Base-by-base conservation (phyloP, 2,797 vertebrate species). In the Emydoidea blandingii region DNA sequence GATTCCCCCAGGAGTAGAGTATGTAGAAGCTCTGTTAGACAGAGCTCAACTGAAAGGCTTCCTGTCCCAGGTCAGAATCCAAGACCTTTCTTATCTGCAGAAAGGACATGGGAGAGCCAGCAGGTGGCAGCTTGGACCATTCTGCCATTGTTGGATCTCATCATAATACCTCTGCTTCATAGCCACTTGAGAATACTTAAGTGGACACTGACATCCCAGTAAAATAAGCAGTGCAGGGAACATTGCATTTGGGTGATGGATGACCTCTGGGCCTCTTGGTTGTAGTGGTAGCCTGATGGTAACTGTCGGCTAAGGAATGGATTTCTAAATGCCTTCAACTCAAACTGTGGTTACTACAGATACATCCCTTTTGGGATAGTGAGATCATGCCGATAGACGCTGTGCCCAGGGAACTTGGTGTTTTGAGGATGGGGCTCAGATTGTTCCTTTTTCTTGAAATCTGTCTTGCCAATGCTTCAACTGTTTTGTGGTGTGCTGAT, bases 311-410 rank as follows among this genome's bases (percentile, higher is more conserved):
- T 29, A 89, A 86, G 57, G 18, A 59, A 81, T 50, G 72, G 54
- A 72, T 37, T 74, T 74, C 37, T 74, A 44, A 44, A 44, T 47
- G 0, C 11, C 9, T 80, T 50, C 4, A 2, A 2, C 81, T 90
- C 19, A 41, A 83, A 0, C 21, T 87, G 7, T 65, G 34, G 7
- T 92, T 87, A 5, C 23, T 85, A 1, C 1, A 31, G 29, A 4
- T 76, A 5, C 4, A 52, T 6, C 34, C 6, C 34, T n/a, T 65
- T 34, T 65, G 62, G 16, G 62, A 65, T 34, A 65, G 15, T n/a
- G 62, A 34, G 16, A 65, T n/a, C 62, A 65, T 65, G 34, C 8
- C 2, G 34, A 65, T n/a, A 65, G 34, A 65, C 8, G 16, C 34
- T n/a, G 34, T 65, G 27, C 27, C 57, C 29, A 65, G 16, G 68